phyloP scores from a whole-genome alignment of 2,113 vertebrate genomes.

The Lepus timidus region DNA sequence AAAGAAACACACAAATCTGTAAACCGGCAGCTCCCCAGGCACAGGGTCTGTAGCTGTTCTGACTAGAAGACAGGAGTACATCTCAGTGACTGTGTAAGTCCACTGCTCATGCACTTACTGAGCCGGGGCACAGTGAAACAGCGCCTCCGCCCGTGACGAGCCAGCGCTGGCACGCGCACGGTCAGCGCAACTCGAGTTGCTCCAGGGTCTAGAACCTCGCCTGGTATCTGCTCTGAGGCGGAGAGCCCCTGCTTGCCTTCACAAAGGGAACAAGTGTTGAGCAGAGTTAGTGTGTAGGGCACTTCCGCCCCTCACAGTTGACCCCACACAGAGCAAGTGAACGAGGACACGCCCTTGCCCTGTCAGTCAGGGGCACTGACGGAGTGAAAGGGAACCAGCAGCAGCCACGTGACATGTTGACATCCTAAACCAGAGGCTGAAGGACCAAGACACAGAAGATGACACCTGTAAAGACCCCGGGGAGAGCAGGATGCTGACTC shows the following conservation, averaged over 20 bases:
- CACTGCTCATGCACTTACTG: neutral
- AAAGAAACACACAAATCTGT: neutral
- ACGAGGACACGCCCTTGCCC: neutral
- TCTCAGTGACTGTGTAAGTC: neutral
- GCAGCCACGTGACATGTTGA: neutral
- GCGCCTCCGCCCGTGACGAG: neutral
- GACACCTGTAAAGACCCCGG: neutral
- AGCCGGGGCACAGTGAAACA: neutral
- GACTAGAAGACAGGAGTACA: neutral
- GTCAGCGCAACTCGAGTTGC: neutral
- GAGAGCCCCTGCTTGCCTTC: neutral
- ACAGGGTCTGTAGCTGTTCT: neutral
- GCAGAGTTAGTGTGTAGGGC: neutral
- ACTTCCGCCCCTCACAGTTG: too few species aligned
- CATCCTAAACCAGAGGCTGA: neutral
- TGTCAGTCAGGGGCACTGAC: neutral
- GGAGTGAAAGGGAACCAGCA: neutral
- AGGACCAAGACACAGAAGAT: neutral
- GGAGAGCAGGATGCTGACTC: slow-evolving; percentile 27
- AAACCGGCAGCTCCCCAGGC: neutral
- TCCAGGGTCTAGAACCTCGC: neutral
- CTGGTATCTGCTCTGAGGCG: neutral
- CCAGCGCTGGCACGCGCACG: neutral
- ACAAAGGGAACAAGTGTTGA: neutral
- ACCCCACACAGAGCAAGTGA: neutral